A percentile compares a stretch with the other conserved stretches of the same genome.
Evolutionary conservation across 64 coral and sea anemone species (phyloP).

Genomic region (Cladopsammia gracilis): DNA sequence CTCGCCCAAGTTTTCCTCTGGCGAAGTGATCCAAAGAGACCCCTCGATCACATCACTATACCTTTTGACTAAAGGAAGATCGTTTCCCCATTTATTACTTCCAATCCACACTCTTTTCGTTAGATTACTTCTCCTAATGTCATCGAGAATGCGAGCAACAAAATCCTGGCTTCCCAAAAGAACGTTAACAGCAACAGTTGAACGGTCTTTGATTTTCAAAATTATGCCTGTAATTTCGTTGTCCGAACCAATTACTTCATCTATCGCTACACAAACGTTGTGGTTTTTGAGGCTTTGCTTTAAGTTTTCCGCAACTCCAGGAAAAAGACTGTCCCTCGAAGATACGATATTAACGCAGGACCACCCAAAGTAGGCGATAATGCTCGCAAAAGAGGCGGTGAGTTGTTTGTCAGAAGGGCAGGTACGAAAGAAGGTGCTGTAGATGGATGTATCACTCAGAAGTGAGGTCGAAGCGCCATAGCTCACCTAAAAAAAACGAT

Average conservation of each 20-base stretch:
- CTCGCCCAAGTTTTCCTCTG: not conserved
- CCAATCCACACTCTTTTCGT: constrained; percentile 77
- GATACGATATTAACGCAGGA: constrained; percentile 64
- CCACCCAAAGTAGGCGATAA: constrained; percentile 66
- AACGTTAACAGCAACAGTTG: constrained; percentile 47
- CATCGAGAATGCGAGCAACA: constrained; percentile 43
- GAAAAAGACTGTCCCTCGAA: constrained; percentile 34
- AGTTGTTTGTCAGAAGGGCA: constrained; percentile 50
- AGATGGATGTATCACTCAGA: constrained; percentile 46
- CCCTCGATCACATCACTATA: constrained; percentile 63
- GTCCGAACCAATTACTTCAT: not conserved
- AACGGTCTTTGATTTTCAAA: not conserved
- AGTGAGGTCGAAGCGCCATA: constrained; percentile 31
- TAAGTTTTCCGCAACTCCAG: not conserved
- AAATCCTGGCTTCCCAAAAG: constrained; percentile 19
- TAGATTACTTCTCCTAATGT: constrained; percentile 56
- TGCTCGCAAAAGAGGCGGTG: constrained; percentile 28
- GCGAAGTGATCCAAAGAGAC: constrained; percentile 26
- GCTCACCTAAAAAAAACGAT: constrained; percentile 14
- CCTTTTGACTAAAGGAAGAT: not conserved
- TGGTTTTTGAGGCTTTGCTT: constrained; percentile 53
- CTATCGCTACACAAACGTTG: constrained; percentile 59
- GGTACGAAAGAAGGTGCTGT: constrained; percentile 25
- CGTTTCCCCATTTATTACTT: not conserved
- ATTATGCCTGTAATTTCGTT: constrained; percentile 18